phyloP scores from a whole-genome alignment of 2,113 vertebrate genomes.

The Pithys albifrons region DNA sequence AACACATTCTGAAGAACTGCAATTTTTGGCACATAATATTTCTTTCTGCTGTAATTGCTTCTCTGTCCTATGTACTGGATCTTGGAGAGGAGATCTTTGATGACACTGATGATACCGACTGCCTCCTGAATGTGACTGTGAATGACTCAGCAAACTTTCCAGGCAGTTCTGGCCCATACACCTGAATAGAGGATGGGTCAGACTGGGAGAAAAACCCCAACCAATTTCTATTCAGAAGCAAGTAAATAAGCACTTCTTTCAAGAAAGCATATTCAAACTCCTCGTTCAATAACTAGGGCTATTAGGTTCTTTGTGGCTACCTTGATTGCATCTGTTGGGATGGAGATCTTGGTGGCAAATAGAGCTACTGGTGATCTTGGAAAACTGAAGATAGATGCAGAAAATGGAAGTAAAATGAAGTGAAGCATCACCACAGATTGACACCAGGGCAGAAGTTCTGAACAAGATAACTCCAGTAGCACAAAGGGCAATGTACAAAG shows the following conservation, averaged over 20 bases:
- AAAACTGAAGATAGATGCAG: background rate
- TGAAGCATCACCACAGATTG: background rate
- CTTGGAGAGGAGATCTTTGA: background rate
- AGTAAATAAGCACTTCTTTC: background rate
- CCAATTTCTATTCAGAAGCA: background rate
- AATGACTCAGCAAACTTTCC: background rate
- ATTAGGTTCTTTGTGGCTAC: background rate
- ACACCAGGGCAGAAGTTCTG: background rate
- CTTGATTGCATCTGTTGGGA: background rate
- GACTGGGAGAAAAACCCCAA: background rate
- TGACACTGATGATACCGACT: background rate
- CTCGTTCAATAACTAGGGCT: background rate
- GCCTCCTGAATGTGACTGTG: background rate
- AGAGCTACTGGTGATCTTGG: background rate
- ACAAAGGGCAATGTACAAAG: background rate
- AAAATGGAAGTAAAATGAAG: background rate
- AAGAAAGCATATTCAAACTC: background rate
- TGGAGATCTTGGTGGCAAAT: background rate
- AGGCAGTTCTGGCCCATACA: background rate
- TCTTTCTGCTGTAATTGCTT: background rate
- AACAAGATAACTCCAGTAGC: background rate
- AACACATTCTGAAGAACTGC: background rate
- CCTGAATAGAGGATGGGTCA: background rate
- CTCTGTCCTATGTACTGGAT: background rate
- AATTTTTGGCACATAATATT: background rate